Percentiles rank a stretch among this genome's conserved stretches.
Conservation (phyloP, 1,140 invertebrate species). For the Drosophila albomicans region DNA sequence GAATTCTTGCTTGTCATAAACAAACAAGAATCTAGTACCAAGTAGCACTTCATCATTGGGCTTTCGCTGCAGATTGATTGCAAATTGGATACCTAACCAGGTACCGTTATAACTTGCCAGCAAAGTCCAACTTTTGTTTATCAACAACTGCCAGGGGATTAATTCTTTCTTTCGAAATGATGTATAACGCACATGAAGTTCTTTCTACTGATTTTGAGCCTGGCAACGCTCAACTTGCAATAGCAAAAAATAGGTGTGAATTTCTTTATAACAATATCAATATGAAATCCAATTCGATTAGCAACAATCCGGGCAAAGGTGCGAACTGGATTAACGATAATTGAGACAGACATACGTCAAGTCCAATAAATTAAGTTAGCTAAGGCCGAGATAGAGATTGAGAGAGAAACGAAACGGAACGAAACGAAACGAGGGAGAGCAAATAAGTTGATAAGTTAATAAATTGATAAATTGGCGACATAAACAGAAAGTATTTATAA, state of each 20-base stretch:
- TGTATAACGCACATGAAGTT: constrained; percentile 7
- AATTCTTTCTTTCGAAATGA: constrained; percentile 37
- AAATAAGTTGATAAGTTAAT: constrained; percentile 26
- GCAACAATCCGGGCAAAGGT: constrained; percentile 56
- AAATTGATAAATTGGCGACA: neutral
- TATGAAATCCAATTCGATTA: constrained; percentile 49
- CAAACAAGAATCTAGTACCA: constrained; percentile 16
- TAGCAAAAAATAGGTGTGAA: constrained; percentile 64
- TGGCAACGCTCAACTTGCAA: constrained; percentile 45
- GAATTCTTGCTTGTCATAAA: constrained; percentile 29
- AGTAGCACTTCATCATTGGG: constrained; percentile 14
- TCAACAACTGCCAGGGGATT: constrained; percentile 29
- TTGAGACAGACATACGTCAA: constrained; percentile 51
- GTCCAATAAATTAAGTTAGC: constrained; percentile 37
- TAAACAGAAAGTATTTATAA: constrained; percentile 5
- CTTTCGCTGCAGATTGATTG: constrained; percentile 12
- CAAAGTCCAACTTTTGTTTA: constrained; percentile 51
- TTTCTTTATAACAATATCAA: constrained; percentile 66
- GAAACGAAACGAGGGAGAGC: neutral
- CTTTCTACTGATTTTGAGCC: constrained; percentile 18
- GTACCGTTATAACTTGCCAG: neutral
- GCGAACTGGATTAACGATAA: constrained; percentile 50
- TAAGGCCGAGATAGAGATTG: neutral
- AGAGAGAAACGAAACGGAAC: neutral
- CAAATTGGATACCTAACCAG: constrained; percentile 43